Conservation (phyloP, 2,797 vertebrate genomes). For the Pempheris klunzingeri region DNA sequence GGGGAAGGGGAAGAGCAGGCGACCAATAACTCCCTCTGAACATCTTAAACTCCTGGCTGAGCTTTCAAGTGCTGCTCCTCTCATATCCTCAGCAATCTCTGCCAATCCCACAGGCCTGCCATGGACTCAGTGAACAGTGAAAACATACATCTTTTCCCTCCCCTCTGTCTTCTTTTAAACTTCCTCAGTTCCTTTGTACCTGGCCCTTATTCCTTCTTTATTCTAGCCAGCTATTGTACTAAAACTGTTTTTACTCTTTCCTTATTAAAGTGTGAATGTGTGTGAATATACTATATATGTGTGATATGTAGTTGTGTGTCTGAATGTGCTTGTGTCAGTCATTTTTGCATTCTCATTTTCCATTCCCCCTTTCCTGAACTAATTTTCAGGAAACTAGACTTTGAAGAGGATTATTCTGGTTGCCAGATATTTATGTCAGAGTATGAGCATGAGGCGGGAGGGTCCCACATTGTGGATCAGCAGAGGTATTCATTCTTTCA, state of each 20-base stretch:
- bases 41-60: conserved; percentile 82
- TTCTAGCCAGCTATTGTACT: conserved; percentile 28
- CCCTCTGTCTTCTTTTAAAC: conserved; percentile 33
- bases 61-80: conserved; percentile 84
- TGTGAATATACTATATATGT: background rate
- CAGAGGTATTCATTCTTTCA: conserved; percentile 51
- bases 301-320: background rate
- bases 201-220: conserved; percentile 29
- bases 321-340: conserved; percentile 29
- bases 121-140: conserved; percentile 85
- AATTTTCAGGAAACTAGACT: conserved; percentile 68
- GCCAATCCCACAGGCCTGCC: conserved; percentile 75
- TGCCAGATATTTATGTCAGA: conserved; percentile 64
- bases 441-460: conserved; percentile 39
- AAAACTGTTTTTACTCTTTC: conserved; percentile 2
- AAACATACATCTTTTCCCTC: conserved; percentile 80
- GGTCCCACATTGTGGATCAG: conserved; percentile 57
- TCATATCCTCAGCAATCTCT: conserved; percentile 67
- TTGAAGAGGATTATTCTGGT: conserved; percentile 59
- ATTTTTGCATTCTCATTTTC: conserved; percentile 44
- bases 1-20: conserved; percentile 52
- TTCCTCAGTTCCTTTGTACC: conserved; percentile 28
- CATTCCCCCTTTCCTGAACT: conserved; percentile 48
- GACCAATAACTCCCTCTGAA: conserved; percentile 70
- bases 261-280: conserved; percentile 5